Conservation (phyloP, 2,888 invertebrate species). For the Lasioglossum leucozonium region DNA sequence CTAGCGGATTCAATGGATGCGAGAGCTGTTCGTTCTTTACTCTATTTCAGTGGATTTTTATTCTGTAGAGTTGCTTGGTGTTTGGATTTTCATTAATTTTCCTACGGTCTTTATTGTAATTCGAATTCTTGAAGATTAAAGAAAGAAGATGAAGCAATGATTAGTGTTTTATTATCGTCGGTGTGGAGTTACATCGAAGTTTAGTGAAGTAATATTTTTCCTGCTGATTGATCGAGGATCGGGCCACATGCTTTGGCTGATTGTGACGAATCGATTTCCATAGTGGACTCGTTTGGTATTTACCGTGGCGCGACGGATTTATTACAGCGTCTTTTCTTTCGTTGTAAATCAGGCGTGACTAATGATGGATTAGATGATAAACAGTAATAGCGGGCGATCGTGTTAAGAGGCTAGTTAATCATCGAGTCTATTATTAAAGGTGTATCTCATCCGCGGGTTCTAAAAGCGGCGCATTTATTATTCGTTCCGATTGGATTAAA, state of each 20-base stretch:
- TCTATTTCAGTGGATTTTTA: neutral
- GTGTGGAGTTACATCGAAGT: neutral
- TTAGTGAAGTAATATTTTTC: neutral
- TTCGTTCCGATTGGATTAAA: neutral
- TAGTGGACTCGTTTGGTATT: neutral
- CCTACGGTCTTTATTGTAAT: no score
- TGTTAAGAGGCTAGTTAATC: conserved; percentile 1
- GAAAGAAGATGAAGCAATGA: no score
- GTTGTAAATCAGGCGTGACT: neutral
- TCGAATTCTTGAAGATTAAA: no score
- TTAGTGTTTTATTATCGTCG: neutral
- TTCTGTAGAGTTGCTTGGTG: neutral
- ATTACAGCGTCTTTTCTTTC: neutral
- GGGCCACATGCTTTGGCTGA: neutral
- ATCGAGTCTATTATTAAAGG: conserved; percentile 11
- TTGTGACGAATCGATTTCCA: neutral
- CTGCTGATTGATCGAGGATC: neutral
- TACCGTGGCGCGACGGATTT: neutral
- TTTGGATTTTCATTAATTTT: no score
- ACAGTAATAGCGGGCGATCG: neutral
- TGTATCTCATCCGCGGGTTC: neutral
- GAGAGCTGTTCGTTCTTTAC: neutral
- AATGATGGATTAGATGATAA: neutral
- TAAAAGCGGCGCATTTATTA: neutral
- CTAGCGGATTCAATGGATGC: neutral